Evolutionary conservation across 1,140 invertebrate species (phyloP).

Genomic region (Olivierus martensii): DNA sequence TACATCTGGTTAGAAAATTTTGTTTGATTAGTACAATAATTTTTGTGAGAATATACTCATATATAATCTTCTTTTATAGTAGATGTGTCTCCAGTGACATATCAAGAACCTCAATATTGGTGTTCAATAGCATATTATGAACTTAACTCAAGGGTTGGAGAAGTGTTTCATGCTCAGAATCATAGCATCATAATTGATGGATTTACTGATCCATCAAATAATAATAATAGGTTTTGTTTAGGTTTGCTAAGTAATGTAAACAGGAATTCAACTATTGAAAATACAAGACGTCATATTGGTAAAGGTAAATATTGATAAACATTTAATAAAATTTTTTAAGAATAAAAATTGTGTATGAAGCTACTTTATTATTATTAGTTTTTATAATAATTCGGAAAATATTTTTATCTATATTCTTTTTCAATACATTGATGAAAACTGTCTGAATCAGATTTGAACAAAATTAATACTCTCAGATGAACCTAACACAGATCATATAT

Average conservation of each 20-base stretch:
- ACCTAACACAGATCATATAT: too few relatives aligned
- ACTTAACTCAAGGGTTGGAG: conserved; percentile 42
- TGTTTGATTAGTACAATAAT: not conserved
- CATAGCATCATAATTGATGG: conserved; percentile 34
- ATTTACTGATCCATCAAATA: conserved; percentile 36
- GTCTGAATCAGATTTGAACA: too few relatives aligned
- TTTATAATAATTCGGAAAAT: too few relatives aligned
- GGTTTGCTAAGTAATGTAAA: conserved; percentile 46
- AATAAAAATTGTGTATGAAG: too few relatives aligned
- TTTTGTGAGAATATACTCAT: not conserved
- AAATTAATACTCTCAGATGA: too few relatives aligned
- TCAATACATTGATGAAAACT: too few relatives aligned
- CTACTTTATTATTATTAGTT: too few relatives aligned
- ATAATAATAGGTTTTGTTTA: conserved; percentile 40
- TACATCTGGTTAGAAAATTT: conserved; percentile 1
- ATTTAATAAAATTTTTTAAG: too few relatives aligned
- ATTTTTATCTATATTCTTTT: too few relatives aligned
- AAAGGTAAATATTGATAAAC: conserved; percentile 36
- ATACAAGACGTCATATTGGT: conserved; percentile 43
- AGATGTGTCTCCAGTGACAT: conserved; percentile 32
- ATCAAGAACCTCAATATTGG: conserved; percentile 40
- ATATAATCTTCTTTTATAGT: conserved; percentile 3
- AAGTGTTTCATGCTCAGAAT: conserved; percentile 37
- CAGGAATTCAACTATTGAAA: conserved; percentile 44
- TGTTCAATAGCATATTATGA: conserved; percentile 45